phyloP scores from a whole-genome alignment of 2,797 vertebrate species.

The Pantherophis alleghaniensis region DNA sequence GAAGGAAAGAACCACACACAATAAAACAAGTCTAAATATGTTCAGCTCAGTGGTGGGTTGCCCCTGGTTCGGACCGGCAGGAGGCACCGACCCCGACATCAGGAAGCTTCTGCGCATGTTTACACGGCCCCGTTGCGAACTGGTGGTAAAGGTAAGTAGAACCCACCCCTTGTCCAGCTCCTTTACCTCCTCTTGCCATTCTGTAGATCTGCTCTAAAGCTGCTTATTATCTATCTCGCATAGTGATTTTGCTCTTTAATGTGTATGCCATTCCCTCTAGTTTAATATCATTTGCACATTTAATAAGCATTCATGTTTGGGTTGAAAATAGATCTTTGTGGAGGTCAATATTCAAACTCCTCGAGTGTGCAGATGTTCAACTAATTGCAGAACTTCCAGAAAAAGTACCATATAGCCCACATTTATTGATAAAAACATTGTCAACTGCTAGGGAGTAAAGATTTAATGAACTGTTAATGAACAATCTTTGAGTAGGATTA shows the following conservation, averaged over 20 bases:
- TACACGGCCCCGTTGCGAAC: too few relatives aligned
- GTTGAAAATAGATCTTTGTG: background rate
- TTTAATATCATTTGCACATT: background rate
- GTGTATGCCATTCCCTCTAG: background rate
- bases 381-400: background rate
- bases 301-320: background rate
- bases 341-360: background rate
- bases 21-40: background rate
- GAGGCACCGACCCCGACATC: too few relatives aligned
- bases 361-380: background rate
- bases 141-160: too few relatives aligned
- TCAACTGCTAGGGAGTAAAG: background rate
- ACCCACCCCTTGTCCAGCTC: background rate
- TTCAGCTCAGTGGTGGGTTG: too few relatives aligned
- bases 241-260: background rate
- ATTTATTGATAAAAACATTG: background rate
- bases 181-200: background rate
- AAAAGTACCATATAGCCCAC: background rate
- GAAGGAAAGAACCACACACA: background rate
- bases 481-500: background rate
- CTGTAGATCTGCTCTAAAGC: background rate
- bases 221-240: background rate
- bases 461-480: background rate
- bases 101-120: too few relatives aligned
- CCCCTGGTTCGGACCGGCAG: too few relatives aligned